Evolutionary conservation across 1,140 invertebrate genomes (phyloP), one percentile per base, ranked within the genome.

Genomic region (Neuroterus valhalla): DNA sequence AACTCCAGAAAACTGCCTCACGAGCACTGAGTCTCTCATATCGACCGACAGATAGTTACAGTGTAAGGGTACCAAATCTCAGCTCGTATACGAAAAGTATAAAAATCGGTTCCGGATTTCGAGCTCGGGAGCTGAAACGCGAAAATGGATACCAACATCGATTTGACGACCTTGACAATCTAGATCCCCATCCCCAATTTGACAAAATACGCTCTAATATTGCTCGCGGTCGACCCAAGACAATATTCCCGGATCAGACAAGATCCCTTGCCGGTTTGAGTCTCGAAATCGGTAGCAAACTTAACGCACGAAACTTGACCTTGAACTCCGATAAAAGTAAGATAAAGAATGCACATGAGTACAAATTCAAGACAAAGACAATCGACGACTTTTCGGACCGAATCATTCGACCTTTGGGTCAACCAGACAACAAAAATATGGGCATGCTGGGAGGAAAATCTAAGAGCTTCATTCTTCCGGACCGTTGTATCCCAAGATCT

Each of bases 381-480:
- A 21, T 26, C 2, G 70, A 66, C 23, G 23, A 72, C 15, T 31
- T 15, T 62, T 74, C 74, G 74, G 77, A 82, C 71, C 79, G 83
- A 38, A 82, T 86, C 50, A 85, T 84, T 69, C 80, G 85, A 69
- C 86, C 86, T 26, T 75, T 87, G 50, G 78, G 79, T 70, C 80
- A 80, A 67, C 78, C 70, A 74, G 68, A 84, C 71, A 81, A 78
- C 48, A 85, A 83, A 81, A 81, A 84, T 62, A 75, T 81, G 21
- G 81, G 81, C 77, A 82, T 85, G 77, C 70, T 85, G 68, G 88
- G 87, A 23, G 85, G 78, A 66, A 86, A 86, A 72, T 86, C 85
- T 31, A 88, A 87, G 80, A 88, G 85, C 82, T 88, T 88, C 73
- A 80, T 87, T 46, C 77, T 89, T 52, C 85, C 86, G 71, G 86